phyloP scores from a whole-genome alignment of 1,140 invertebrate genomes.

The Neodiprion pinetum region DNA sequence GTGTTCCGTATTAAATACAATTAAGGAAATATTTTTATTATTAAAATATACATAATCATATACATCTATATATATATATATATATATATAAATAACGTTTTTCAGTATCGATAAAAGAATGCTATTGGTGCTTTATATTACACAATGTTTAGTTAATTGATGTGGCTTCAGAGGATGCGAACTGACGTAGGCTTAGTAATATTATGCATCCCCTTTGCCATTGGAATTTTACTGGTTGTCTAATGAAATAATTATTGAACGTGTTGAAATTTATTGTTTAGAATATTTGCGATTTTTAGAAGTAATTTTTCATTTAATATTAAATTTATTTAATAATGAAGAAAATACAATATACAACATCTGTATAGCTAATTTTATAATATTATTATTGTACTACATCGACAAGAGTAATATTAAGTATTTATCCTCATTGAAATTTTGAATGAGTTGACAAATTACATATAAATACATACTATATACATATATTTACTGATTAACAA shows the following conservation, averaged over 20 bases:
- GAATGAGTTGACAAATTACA: constrained; percentile 11
- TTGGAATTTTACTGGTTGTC: constrained; percentile 13
- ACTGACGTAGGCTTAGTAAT: neutral
- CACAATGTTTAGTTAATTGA: neutral
- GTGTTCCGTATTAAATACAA: too few relatives aligned
- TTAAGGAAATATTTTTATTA: too few relatives aligned
- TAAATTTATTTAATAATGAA: neutral
- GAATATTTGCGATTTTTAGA: neutral
- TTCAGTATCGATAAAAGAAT: neutral
- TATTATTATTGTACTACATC: constrained; percentile 2
- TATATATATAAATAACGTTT: neutral
- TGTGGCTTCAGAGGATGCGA: constrained; percentile 2
- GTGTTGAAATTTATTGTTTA: constrained; percentile 7
- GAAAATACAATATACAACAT: neutral
- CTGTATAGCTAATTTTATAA: constrained; percentile 6
- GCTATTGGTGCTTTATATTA: neutral
- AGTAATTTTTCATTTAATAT: neutral
- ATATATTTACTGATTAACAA: neutral
- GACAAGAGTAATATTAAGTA: constrained; percentile 5
- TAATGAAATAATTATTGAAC: neutral
- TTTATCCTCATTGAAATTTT: constrained; percentile 14
- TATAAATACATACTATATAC: constrained; percentile 3
- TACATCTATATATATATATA: too few relatives aligned
- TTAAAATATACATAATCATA: too few relatives aligned
- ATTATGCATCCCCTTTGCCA: constrained; percentile 1